These are phyloP conservation scores for Drosophila setifemur DNA, from an alignment of 1,140 invertebrate genomes.

Conservation along the genomic window DNA sequence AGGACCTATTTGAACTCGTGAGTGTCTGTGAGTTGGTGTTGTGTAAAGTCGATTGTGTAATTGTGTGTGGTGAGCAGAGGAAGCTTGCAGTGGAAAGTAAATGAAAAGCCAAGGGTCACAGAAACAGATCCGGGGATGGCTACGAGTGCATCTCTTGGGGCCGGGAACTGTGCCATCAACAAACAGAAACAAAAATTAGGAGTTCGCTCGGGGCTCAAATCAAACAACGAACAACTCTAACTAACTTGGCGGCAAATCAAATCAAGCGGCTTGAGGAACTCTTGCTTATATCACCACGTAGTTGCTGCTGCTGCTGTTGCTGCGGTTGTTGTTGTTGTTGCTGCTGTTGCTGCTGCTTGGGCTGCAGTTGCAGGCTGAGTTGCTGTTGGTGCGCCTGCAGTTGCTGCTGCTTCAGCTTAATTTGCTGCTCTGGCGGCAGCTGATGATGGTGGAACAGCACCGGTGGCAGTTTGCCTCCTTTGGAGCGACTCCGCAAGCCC, in stretches of 20 bases:
- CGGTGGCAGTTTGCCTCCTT: conserved; percentile 62
- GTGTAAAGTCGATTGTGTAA: not conserved
- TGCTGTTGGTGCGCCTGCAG: conserved; percentile 56
- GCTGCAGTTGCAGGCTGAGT: conserved; percentile 39
- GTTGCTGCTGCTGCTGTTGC: conserved; percentile 59
- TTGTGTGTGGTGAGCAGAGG: conserved; percentile 6
- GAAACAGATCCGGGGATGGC: conserved; percentile 3
- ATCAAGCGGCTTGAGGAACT: conserved; percentile 76
- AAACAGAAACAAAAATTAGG: conserved; percentile 26
- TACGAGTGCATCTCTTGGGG: conserved; percentile 30
- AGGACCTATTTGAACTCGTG: conserved; percentile 10
- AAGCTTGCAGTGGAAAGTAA: conserved; percentile 34
- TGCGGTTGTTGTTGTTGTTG: conserved; percentile 40
- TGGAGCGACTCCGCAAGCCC: conserved; percentile 57
- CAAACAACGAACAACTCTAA: conserved; percentile 66
- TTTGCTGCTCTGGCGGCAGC: conserved; percentile 53
- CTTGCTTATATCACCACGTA: conserved; percentile 76
- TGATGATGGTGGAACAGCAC: conserved; percentile 51
- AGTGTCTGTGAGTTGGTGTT: conserved; percentile 13
- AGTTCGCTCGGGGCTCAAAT: conserved; percentile 29
- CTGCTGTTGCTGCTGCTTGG: conserved; percentile 39
- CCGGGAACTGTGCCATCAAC: conserved; percentile 14
- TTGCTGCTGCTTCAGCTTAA: conserved; percentile 52
- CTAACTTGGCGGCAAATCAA: conserved; percentile 79
- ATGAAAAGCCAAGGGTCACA: conserved; percentile 14